Conservation (phyloP, 2,888 invertebrate species). For the Macrophya annulata region DNA sequence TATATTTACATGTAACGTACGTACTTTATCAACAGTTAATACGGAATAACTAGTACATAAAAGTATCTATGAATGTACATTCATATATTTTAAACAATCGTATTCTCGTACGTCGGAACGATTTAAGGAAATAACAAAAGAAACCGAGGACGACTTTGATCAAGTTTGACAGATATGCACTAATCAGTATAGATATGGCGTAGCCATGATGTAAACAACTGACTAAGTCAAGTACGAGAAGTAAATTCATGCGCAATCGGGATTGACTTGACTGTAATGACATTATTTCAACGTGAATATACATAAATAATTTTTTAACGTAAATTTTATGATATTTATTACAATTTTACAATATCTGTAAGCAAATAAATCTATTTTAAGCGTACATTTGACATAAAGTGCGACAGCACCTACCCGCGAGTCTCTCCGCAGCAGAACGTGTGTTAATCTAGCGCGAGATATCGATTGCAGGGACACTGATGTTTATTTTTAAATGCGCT, state of each 20-base stretch:
- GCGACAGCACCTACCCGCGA: slow-evolving; percentile 13
- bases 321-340: not conserved
- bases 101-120: not conserved
- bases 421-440: not conserved
- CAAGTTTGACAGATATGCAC: not conserved
- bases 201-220: slow-evolving; percentile 35
- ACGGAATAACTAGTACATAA: not conserved
- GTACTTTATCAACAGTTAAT: not conserved
- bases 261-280: not conserved
- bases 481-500: slow-evolving; percentile 34
- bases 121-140: not conserved
- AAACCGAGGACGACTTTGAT: not conserved
- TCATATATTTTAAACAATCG: no score
- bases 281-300: not conserved
- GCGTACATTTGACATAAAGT: slow-evolving; percentile 32
- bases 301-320: not conserved
- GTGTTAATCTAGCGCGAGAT: not conserved
- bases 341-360: not conserved
- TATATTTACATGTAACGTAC: not conserved
- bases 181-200: not conserved
- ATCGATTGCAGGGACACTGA: slow-evolving; percentile 9
- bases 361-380: not conserved
- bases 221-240: not conserved
- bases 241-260: not conserved
- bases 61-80: not conserved